Evolutionary conservation across 1,140 invertebrate genomes (phyloP), one percentile per base, ranked within the genome.

Genomic region (Calephelis virginiensis): DNA sequence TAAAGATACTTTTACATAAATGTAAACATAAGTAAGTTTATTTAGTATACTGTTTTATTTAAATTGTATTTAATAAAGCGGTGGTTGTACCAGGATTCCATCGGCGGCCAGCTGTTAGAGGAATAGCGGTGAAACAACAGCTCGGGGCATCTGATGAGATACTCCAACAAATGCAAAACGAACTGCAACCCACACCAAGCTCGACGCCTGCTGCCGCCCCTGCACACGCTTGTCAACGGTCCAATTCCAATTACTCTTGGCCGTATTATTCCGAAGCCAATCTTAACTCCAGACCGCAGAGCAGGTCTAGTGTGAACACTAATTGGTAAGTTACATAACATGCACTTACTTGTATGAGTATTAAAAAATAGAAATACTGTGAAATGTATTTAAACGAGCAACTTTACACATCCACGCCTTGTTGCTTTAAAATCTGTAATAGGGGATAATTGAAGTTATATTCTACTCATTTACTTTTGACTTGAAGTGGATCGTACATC

Each of bases 141-240:
- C 95, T 96, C 59, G 95, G 95, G 38, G 94, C 95, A 0, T 96
- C 95, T 0, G 95, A 95, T 48, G 96, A 97, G 76, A 96, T 97
- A 10, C 85, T 97, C 0, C 95, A 96, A 72, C 95, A 97, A 70
- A 95, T 96, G 92, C 95, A 95, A 82, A 93, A 93, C 60, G 95
- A 95, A 74, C 78, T 95, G 8, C 92, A 93, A 47, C 92, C 94
- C 0, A 92, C 93, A 8, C 91, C 92, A 5, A 80, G 77, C 43
- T 76, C 92, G 3, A 81, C 74, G 64, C 93, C 63, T 76, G 92
- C 77, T 84, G 77, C 78, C 10, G 70, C 75, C 91, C 92, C 93
- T 5, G 82, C 91, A 3, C 89, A 93, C 69, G 78, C 78, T 13
- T 91, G 81, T 76, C 78, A 80, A 62, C 69, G 89, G 47, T 81